phyloP scores from a whole-genome alignment of 1,140 invertebrate genomes.

The Dermatophagoides farinae region DNA sequence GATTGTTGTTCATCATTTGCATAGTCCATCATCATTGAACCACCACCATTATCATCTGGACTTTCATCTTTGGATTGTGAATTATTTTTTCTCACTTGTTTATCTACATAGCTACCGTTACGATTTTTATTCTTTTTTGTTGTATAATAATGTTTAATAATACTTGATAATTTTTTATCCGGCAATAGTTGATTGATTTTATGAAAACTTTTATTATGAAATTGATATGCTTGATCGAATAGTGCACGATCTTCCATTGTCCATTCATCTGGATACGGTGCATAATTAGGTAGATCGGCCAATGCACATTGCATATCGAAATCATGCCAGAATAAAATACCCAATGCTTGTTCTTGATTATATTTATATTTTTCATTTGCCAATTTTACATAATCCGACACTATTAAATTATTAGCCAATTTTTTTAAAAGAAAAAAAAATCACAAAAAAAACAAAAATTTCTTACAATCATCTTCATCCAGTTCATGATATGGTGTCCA shows the following conservation, averaged over 20 bases:
- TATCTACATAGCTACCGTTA: conserved; percentile 82
- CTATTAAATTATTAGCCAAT: not conserved
- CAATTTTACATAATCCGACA: not conserved
- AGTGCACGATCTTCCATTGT: conserved; percentile 91
- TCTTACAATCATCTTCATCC: not conserved
- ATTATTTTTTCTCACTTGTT: conserved; percentile 38
- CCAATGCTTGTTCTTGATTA: conserved; percentile 86
- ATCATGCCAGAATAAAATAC: conserved; percentile 95
- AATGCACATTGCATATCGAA: conserved; percentile 81
- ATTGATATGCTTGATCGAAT: conserved; percentile 94
- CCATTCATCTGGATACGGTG: conserved; percentile 94
- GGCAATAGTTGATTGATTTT: conserved; percentile 90
- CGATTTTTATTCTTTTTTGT: conserved; percentile 77
- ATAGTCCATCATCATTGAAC: conserved; percentile 31
- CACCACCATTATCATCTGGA: conserved; percentile 48
- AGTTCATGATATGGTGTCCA: not conserved
- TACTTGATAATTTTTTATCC: conserved; percentile 81
- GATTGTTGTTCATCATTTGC: conserved; percentile 56
- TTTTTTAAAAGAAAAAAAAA: not conserved
- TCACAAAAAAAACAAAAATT: not conserved
- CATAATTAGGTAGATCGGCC: conserved; percentile 82
- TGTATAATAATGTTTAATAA: conserved; percentile 95
- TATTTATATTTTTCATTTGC: conserved; percentile 97
- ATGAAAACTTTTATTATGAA: conserved; percentile 94
- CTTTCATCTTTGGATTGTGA: conserved; percentile 26